A percentile compares a stretch with the other conserved stretches of the same genome.
Conservation (phyloP, 2,888 invertebrate genomes). For the Hesperia comma region DNA sequence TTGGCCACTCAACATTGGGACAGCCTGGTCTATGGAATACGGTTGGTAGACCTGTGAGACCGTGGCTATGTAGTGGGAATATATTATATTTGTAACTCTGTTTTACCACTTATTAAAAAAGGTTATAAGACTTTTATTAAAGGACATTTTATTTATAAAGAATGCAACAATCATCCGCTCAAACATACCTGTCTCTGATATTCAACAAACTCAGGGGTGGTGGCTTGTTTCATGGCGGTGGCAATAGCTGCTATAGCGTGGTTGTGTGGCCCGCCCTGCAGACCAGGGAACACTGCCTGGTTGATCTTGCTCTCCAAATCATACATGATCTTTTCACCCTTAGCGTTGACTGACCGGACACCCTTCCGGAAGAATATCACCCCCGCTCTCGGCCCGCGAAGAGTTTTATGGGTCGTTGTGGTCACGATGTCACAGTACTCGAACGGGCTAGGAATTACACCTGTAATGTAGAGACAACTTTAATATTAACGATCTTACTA, state of each 20-base stretch:
- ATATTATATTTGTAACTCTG: too few relatives aligned
- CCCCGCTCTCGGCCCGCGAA: conserved; percentile 94
- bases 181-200: conserved; percentile 90
- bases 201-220: conserved; percentile 89
- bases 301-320: conserved; percentile 95
- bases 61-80: too few relatives aligned
- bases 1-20: too few relatives aligned
- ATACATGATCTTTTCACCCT: conserved; percentile 91
- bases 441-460: conserved; percentile 94
- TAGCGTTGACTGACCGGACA: conserved; percentile 89
- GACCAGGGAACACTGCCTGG: conserved; percentile 94
- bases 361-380: conserved; percentile 97
- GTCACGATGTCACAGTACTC: conserved; percentile 95
- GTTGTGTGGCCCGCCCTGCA: conserved; percentile 99
- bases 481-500: too few relatives aligned
- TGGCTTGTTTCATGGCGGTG: conserved; percentile 95
- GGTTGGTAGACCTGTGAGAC: too few relatives aligned
- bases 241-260: conserved; percentile 98
- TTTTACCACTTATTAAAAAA: too few relatives aligned
- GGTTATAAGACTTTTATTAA: too few relatives aligned
- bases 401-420: conserved; percentile 97
- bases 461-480: conserved; percentile 52
- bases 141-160: too few relatives aligned
- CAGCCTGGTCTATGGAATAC: too few relatives aligned
- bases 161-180: too few relatives aligned